These are phyloP conservation scores for Dasypogon diadema DNA, from an alignment of 2,888 invertebrate genomes.

Conservation along the genomic window DNA sequence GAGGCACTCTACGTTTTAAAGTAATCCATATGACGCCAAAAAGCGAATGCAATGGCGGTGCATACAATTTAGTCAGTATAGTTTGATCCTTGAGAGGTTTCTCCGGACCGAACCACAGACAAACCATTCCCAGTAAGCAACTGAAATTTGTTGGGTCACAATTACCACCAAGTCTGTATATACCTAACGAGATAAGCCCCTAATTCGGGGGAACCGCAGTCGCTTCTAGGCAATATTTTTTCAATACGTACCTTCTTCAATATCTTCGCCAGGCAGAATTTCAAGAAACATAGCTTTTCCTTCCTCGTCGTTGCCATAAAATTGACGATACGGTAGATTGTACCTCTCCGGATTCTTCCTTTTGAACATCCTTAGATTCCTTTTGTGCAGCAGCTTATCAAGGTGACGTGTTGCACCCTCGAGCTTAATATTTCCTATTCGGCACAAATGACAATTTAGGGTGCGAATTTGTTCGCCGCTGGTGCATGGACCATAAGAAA, in stretches of 20 bases:
- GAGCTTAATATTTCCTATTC: conserved; percentile 45
- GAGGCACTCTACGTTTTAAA: too few relatives aligned
- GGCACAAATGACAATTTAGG: conserved; percentile 55
- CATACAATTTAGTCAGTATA: too few relatives aligned
- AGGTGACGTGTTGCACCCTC: conserved; percentile 50
- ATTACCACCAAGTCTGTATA: too few relatives aligned
- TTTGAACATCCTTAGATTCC: conserved; percentile 20
- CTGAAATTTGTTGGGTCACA: too few relatives aligned
- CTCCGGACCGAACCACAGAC: too few relatives aligned
- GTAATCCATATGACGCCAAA: too few relatives aligned
- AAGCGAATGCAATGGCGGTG: too few relatives aligned
- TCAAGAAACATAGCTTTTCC: conserved; percentile 30
- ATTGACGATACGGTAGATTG: conserved; percentile 11
- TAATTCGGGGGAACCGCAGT: too few relatives aligned
- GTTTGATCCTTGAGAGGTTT: too few relatives aligned
- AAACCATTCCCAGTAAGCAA: too few relatives aligned
- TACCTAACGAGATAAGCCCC: too few relatives aligned
- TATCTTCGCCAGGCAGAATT: conserved; percentile 54
- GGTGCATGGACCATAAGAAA: conserved; percentile 52
- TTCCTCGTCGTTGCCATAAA: conserved; percentile 12
- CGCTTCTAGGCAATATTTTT: too few relatives aligned
- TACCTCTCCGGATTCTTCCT: conserved; percentile 23
- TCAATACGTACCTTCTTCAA: conserved; percentile 55
- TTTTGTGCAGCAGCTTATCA: conserved; percentile 39
- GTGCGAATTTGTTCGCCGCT: conserved; percentile 52